phyloP scores from a whole-genome alignment of 2,113 vertebrate genomes.

The Limnothrissa miodon region DNA sequence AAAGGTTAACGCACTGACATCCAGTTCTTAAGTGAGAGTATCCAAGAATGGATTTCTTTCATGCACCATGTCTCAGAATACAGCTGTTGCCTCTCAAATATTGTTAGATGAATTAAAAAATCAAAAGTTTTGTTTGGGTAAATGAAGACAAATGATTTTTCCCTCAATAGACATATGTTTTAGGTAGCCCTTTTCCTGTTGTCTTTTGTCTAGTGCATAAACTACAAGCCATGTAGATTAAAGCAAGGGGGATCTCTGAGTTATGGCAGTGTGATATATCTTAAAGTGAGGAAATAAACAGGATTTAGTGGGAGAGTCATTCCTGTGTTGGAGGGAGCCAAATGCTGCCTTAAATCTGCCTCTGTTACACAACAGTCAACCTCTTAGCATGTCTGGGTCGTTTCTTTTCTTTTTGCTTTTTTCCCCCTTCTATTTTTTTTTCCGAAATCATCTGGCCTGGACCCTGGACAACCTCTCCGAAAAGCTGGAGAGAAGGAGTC shows the following conservation, averaged over 20 bases:
- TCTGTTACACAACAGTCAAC: slow-evolving; percentile 32
- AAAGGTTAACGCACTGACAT: neutral
- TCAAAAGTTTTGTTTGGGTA: neutral
- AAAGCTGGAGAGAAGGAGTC: neutral
- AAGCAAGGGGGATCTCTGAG: slow-evolving; percentile 33
- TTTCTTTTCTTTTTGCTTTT: neutral
- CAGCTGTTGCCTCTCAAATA: neutral
- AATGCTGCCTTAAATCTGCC: slow-evolving; percentile 43
- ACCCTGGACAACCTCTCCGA: slow-evolving; percentile 1
- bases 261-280: slow-evolving; percentile 31
- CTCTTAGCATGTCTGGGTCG: neutral
- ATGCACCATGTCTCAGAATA: neutral
- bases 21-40: neutral
- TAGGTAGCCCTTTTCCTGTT: neutral
- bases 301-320: slow-evolving; percentile 44
- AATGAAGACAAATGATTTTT: neutral
- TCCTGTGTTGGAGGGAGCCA: slow-evolving; percentile 29
- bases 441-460: neutral
- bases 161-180: neutral
- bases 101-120: neutral
- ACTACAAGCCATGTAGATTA: neutral
- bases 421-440: neutral
- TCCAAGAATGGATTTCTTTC: neutral
- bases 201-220: slow-evolving; percentile 7
- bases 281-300: slow-evolving; percentile 42